A percentile compares a stretch with the other conserved stretches of the same genome.
phyloP scores from a whole-genome alignment of 2,888 invertebrate genomes.

The Cylloceria caligata region DNA sequence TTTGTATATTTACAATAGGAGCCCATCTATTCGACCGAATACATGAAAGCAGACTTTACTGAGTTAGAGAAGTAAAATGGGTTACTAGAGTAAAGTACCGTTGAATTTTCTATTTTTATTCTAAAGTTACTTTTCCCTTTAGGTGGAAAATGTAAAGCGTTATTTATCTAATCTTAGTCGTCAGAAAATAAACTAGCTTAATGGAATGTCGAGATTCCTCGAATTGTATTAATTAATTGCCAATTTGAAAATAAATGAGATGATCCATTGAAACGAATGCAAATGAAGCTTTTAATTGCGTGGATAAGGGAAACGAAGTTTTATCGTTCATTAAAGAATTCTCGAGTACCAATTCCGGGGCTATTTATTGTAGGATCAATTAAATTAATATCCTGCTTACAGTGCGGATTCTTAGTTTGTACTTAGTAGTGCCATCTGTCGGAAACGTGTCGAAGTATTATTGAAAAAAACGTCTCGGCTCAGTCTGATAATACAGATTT shows the following conservation, averaged over 20 bases:
- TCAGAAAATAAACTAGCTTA: neutral
- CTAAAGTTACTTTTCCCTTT: neutral
- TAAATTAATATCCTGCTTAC: constrained; percentile 36
- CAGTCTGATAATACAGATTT: constrained; percentile 35
- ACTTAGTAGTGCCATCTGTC: constrained; percentile 33
- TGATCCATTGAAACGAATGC: neutral
- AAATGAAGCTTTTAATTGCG: constrained; percentile 29
- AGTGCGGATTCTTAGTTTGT: neutral
- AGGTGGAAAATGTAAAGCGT: neutral
- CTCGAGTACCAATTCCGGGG: constrained; percentile 28
- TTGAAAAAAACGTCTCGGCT: neutral
- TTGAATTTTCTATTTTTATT: neutral
- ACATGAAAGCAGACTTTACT: constrained; percentile 51
- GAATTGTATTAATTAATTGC: constrained; percentile 16
- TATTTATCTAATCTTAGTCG: neutral
- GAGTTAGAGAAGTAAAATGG: constrained; percentile 53
- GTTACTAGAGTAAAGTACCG: constrained; percentile 55
- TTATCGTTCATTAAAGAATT: constrained; percentile 36
- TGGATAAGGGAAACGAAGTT: constrained; percentile 20
- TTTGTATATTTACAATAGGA: no score
- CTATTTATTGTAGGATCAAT: constrained; percentile 47
- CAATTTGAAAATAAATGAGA: constrained; percentile 23
- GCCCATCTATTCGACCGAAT: neutral
- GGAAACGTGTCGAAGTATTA: neutral
- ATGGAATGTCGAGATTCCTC: neutral